Evolutionary conservation across 2,113 vertebrate species (phyloP).

Genomic region (Perca schrenkii): DNA sequence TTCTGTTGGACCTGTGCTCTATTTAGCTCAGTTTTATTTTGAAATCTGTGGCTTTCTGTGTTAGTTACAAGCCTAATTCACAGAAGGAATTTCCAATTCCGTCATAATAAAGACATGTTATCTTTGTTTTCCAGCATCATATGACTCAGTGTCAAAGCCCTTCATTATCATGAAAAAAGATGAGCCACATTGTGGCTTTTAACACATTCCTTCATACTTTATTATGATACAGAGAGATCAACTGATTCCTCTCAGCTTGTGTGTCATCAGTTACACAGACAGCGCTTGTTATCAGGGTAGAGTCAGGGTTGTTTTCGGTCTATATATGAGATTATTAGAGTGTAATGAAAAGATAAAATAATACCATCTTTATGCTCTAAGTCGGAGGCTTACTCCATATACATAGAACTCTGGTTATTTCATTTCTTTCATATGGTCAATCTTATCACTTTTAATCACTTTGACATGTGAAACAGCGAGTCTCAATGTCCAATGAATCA

Average conservation of each 20-base stretch:
- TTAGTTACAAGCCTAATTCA: background rate
- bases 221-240: background rate
- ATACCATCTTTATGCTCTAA: background rate
- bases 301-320: background rate
- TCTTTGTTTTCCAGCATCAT: background rate
- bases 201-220: too few relatives aligned
- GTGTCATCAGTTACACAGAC: background rate
- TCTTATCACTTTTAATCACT: background rate
- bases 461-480: background rate
- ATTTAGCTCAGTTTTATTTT: background rate
- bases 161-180: too few relatives aligned
- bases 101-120: background rate
- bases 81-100: background rate
- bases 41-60: background rate
- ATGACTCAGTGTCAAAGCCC: conserved; percentile 1
- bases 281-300: background rate
- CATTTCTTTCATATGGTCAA: background rate
- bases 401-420: too few relatives aligned
- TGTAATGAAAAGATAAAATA: background rate
- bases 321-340: background rate
- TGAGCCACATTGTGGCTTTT: background rate
- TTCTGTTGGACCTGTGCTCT: background rate
- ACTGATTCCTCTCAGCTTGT: background rate
- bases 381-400: background rate
- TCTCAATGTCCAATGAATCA: too few relatives aligned